Conservation (phyloP, 2,113 vertebrate species). For the Geothlypis trichas region DNA sequence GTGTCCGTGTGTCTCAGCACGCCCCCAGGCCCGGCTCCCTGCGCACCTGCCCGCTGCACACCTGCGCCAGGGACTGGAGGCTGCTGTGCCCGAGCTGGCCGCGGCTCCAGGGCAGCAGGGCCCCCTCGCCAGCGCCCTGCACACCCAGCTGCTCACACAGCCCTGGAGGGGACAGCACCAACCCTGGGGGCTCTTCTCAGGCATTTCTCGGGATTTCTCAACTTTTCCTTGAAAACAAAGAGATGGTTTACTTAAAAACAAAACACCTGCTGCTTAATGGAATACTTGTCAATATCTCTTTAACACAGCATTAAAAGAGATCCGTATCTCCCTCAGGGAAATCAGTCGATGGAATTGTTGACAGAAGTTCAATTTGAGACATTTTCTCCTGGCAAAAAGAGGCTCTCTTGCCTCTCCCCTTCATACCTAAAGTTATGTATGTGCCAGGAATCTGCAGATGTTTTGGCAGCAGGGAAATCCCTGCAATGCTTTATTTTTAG, state of each 20-base stretch:
- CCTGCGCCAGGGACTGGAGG: too few relatives aligned
- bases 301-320: neutral
- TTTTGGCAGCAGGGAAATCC: neutral
- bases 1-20: too few relatives aligned
- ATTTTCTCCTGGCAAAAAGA: neutral
- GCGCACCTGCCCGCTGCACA: too few relatives aligned
- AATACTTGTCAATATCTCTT: neutral
- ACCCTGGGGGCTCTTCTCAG: neutral
- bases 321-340: neutral
- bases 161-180: neutral
- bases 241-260: neutral
- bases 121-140: neutral
- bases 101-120: fast-evolving
- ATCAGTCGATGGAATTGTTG: neutral
- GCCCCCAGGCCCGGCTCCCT: fast-evolving
- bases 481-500: neutral
- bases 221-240: neutral
- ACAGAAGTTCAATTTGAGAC: neutral
- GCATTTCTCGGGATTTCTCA: neutral
- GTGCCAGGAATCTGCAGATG: fast-evolving
- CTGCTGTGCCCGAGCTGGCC: fast-evolving
- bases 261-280: neutral
- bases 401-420: neutral
- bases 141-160: too few relatives aligned
- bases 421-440: neutral